Base-by-base conservation (phyloP, 2,888 invertebrate genomes). In the Xanthia icteritia region DNA sequence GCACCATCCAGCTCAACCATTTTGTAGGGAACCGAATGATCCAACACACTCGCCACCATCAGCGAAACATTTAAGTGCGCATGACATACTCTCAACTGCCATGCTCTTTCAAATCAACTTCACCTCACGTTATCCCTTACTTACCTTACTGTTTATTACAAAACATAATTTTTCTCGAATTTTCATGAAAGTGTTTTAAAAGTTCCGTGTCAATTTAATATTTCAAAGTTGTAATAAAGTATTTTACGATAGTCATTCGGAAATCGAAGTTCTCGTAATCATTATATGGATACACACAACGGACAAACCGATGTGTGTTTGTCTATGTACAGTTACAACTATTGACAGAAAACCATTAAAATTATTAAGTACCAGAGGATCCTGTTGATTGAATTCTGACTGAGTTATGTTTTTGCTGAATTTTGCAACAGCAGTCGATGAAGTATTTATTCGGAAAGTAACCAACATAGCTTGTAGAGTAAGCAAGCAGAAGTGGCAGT, bases 191-290 rank as follows among this genome's bases (percentile, higher is more conserved):
- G 17, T 54, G 9, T 42, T 42, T 17, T 15, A 23, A 36, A 36
- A 76, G n/a, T 39, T 48, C 31, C 9, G 27, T 58, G 27, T 39
- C 48, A 58, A 39, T 56, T 23, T 5, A 45, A 54, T 31, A 15
- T 23, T 27, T 27, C 5, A 39, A 48, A 77, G 48, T 48, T 5
- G n/a, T 36, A 27, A 51, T 60, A 54, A 77, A 78, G 5, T 23
- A 45, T 77, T 60, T 27, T 51, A 70, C 65, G 36, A 77, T 4
- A 27, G 1, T 51, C 51, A 60, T 77, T 65, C 51, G 0, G 42
- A 68, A 67, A 67, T 67, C 79, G 31, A 67, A 42, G 23, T 64
- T 63, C 72, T 42, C 73, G 67, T 79, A 56, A 51, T 72, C 61
- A 63, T 72, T 78, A 51, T 67, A 58, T 51, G 9, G 17, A 63